These are phyloP conservation scores for Mormyrus lacerda DNA, from an alignment of 2,113 vertebrate species.

Conservation along the genomic window DNA sequence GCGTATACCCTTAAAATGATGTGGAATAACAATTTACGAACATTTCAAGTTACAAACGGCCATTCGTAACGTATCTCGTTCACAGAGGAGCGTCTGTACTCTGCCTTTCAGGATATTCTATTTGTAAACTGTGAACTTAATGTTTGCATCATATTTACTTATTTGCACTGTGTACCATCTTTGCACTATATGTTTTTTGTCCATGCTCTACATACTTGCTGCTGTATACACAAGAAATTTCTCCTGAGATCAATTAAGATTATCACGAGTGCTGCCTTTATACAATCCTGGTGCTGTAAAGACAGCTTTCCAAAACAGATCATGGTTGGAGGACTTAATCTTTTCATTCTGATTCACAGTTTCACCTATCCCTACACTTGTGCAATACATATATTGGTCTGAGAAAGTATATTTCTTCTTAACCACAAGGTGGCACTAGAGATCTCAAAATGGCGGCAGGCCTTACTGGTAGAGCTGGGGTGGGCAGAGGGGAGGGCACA, in stretches of 20 bases:
- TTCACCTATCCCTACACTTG: background rate
- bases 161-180: background rate
- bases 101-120: background rate
- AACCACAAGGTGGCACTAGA: slow-evolving; percentile 5
- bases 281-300: background rate
- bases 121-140: background rate
- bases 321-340: background rate
- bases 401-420: background rate
- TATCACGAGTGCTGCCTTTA: background rate
- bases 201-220: background rate
- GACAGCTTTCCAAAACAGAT: background rate
- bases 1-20: no score
- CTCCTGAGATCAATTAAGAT: background rate
- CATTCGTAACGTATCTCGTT: no score
- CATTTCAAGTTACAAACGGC: no score
- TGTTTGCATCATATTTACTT: background rate
- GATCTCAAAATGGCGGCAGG: background rate
- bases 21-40: no score
- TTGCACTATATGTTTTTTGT: background rate
- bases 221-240: background rate
- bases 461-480: slow-evolving; percentile 51
- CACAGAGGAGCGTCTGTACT: background rate
- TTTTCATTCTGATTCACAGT: background rate
- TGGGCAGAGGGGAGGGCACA: slow-evolving; percentile 30
- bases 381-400: background rate